Base-by-base conservation (phyloP, 2,113 vertebrate species). In the Eleginops maclovinus region DNA sequence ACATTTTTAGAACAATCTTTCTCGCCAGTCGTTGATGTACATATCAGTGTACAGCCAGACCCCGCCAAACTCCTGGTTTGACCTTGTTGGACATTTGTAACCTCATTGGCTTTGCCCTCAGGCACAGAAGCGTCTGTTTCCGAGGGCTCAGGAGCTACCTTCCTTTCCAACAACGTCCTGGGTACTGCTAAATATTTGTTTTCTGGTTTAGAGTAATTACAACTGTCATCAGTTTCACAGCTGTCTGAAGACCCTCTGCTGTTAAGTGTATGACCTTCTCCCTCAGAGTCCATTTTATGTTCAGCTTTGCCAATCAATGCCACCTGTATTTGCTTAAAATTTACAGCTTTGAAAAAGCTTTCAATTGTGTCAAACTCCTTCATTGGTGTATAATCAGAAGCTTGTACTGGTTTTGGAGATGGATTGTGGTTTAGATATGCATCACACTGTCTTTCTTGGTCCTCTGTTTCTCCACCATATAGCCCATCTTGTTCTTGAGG, bases 201-300 rank as follows among this genome's bases (percentile, higher is more conserved):
- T 17, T 61, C 51, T 8, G 46, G 11, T 19, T 4, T 40, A 15
- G 85, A 60, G 55, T 90, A 90, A 81, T 89, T 55, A 16, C 14
- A 61, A 43, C 91, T 89, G 65, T 90, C 62, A 1, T 91, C 89
- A 3, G 89, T 91, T 11, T 79, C 78, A 61, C 41, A 68, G 9
- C 84, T 82, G 16, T 85, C 75, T 50, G 72, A 77, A 13, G 22
- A 0, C 6, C 55, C 68, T 12, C 13, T 61, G 0, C 13, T 41
- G 11, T 17, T 72, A 21, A 2, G 10, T 3, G 4, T 6, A 19
- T 13, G 2, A 1, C 16, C 19, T 41, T 44, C 31, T 51, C 3
- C 21, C 9, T 47, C 10, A 36, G 16, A n/a, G n/a, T 43, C 43
- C 1, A 9, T 3, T 16, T 36, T 21, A 44, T 10, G 13, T 16